Evolutionary conservation across 2,113 vertebrate species (phyloP), one percentile per base, ranked within the genome.

Genomic region (Colistium nudipinnis): DNA sequence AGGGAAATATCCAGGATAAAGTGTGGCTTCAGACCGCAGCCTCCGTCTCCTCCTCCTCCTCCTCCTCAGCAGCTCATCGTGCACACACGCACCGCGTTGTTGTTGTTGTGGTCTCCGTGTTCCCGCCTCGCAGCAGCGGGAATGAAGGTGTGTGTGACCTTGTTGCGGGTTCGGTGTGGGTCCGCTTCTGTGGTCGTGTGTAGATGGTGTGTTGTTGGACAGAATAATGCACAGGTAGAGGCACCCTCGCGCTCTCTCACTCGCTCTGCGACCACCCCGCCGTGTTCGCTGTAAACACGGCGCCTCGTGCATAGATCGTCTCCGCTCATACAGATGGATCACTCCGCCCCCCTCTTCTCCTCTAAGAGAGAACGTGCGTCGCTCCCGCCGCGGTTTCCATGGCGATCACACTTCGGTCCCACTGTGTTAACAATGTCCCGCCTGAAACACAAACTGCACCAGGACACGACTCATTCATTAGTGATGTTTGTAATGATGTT

Each of bases 201-300:
- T n/a, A n/a, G n/a, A n/a, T n/a, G n/a, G n/a, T n/a, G n/a, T n/a
- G n/a, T n/a, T n/a, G 70, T 38, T 49, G 17, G 36, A 55, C 66
- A 68, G 80, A 74, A 84, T 69, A 76, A 62, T 30, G 81, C 19
- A n/a, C 87, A 84, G 83, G 85, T 86, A 86, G n/a, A n/a, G n/a
- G n/a, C 53, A 24, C 4, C 35, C 83, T 52, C 83, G 20, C 64
- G 71, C 78, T 78, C 70, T 60, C 54, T 63, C 70, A 54, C 25
- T 47, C 86, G 9, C 6, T 45, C 43, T 20, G 43, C 43, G n/a
- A n/a, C n/a, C n/a, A 48, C 84, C 80, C 83, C 83, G 84, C 82
- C 70, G 74, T 55, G 80, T 53, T 80, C 87, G 84, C 90, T 89
- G 90, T 93, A 93, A 93, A 93, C 93, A 93, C 91, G 86, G 87